Percentiles rank a stretch among this genome's conserved stretches.
These are phyloP conservation scores for Esox masquinongy DNA, from an alignment of 2,797 vertebrate species.

Conservation along the genomic window DNA sequence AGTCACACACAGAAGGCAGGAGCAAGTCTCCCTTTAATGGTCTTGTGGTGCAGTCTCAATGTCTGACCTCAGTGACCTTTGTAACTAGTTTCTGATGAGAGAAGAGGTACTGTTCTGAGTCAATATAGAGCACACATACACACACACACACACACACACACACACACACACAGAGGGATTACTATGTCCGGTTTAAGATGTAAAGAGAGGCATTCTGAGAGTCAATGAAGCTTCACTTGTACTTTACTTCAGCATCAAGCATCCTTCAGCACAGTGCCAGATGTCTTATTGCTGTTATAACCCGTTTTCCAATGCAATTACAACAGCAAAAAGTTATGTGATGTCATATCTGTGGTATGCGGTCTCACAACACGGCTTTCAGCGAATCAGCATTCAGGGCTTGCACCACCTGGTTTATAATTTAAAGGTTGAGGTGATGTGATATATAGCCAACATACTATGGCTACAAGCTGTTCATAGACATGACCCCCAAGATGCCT, in stretches of 20 bases:
- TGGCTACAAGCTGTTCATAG: too few relatives aligned
- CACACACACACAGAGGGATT: background rate
- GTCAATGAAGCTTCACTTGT: background rate
- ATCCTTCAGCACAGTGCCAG: background rate
- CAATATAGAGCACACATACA: background rate
- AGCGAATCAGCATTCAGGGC: too few relatives aligned
- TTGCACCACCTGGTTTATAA: too few relatives aligned
- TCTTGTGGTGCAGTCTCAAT: background rate
- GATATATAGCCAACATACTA: too few relatives aligned
- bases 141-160: background rate
- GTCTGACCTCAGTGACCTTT: background rate
- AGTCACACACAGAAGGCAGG: background rate
- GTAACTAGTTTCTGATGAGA: background rate
- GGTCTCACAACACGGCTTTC: too few relatives aligned
- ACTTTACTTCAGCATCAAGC: too few relatives aligned
- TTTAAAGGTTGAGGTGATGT: too few relatives aligned
- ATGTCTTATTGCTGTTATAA: too few relatives aligned
- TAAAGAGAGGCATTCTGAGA: background rate
- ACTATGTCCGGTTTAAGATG: background rate
- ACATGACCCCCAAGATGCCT: too few relatives aligned
- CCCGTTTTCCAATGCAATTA: too few relatives aligned
- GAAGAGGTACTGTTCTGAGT: background rate
- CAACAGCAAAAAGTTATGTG: too few relatives aligned
- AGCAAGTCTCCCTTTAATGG: slow-evolving; percentile 5
- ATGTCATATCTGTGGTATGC: too few relatives aligned